Evolutionary conservation across 2,888 invertebrate genomes (phyloP), one percentile per base, ranked within the genome.

Genomic region (Acrobeloides nanus): DNA sequence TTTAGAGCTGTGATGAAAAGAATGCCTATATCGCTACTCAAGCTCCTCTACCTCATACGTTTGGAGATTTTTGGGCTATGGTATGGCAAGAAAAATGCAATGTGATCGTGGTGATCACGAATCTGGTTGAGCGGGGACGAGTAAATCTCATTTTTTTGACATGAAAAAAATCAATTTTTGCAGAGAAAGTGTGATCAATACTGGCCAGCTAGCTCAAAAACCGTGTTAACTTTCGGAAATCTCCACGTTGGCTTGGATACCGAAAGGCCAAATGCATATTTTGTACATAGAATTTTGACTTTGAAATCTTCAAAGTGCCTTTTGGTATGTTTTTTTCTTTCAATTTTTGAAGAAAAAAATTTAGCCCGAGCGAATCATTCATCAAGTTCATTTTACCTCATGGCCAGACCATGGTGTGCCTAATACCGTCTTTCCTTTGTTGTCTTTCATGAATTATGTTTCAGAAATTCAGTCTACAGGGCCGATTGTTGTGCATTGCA

Each of bases 1-100:
- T 61, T 59, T 41, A 55, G 51, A 62, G 62, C 15, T 64, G 66
- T 48, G 63, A 64, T 20, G 55, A 61, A 20, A 47, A 56, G 8
- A 63, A 66, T 37, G 60, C 61, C 17, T 68, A 68, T 51, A 68
- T 68, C n/a, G 70, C 70, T 6, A 72, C 70, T 0, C 70, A 70
- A 46, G 70, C 70, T 1, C 70, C 70, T 2, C 53, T 70, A 29
- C 70, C 70, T 3, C 61, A 63, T n/a, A 70, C 70, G 3, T 71
- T 72, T 41, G 55, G 51, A 10, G 60, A 59, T 43, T 59, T 59
- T 35, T 59, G 55, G 51, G 39, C 51, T 6, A 68, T 68, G 68
- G 43, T 70, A 27, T 67, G 68, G 64, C 70, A 70, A 38, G 70
- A 70, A 44, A 47, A 64, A 20, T 60, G 62, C 38, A 66, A 64